Percentiles rank a stretch among this genome's conserved stretches.
Conservation (phyloP, 2,797 vertebrate genomes). For the Pelobates cultripes region DNA sequence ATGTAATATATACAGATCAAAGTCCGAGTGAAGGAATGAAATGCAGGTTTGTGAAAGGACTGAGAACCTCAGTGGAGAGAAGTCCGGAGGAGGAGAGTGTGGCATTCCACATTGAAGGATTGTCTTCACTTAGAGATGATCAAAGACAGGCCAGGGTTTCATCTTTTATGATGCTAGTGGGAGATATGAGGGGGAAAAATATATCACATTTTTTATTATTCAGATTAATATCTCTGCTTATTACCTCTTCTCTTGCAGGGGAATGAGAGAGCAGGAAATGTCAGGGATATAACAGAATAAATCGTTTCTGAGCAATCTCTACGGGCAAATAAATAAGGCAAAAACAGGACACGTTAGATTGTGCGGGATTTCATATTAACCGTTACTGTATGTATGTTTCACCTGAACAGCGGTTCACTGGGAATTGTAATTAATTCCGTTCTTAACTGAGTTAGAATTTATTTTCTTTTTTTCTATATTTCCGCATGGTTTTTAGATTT, state of each 20-base stretch:
- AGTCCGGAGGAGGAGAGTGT: slow-evolving; percentile 46
- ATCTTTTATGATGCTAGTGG: slow-evolving; percentile 56
- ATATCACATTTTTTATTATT: slow-evolving; percentile 55
- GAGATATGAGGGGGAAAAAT: slow-evolving; percentile 51
- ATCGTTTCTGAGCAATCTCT: background rate
- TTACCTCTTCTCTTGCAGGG: slow-evolving; percentile 30
- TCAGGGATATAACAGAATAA: slow-evolving; percentile 24
- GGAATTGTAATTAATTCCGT: too few species aligned
- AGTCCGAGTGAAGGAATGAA: slow-evolving; percentile 44
- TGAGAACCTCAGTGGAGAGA: slow-evolving; percentile 22
- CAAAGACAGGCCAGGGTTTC: slow-evolving; percentile 47
- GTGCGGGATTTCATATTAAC: too few species aligned
- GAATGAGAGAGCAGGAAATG: slow-evolving; percentile 40
- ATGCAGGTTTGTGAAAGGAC: slow-evolving; percentile 37
- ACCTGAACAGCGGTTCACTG: too few species aligned
- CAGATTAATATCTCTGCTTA: slow-evolving; percentile 48
- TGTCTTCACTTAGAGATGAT: slow-evolving; percentile 50
- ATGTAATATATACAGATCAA: slow-evolving; percentile 51
- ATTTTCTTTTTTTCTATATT: too few species aligned
- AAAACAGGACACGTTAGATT: background rate
- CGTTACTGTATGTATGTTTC: too few species aligned
- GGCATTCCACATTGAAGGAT: slow-evolving; percentile 53
- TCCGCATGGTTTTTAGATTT: too few species aligned
- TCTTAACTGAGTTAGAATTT: too few species aligned
- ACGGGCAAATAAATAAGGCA: too few species aligned